Conservation (phyloP, 2,888 invertebrate species). For the Hetaerina titia region DNA sequence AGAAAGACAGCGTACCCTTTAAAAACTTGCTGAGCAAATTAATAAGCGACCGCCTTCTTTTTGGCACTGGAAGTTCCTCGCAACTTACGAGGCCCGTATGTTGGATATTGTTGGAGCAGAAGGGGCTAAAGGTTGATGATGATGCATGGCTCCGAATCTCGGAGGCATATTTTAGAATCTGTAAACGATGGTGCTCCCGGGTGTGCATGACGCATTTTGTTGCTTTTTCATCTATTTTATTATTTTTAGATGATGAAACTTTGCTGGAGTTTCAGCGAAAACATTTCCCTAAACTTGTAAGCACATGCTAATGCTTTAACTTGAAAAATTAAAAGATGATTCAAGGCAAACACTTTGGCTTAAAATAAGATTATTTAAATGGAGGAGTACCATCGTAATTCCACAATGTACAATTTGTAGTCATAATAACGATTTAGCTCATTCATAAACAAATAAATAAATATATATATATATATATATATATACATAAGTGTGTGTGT, state of each 20-base stretch:
- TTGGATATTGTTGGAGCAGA: background rate
- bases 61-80: background rate
- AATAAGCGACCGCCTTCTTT: background rate
- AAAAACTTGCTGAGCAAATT: conserved; percentile 14
- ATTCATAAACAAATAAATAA: no score
- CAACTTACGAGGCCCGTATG: background rate
- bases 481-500: no score
- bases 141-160: background rate
- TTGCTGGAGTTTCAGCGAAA: background rate
- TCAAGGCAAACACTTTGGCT: background rate
- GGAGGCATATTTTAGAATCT: background rate
- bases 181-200: background rate
- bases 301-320: background rate
- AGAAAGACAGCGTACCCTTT: background rate
- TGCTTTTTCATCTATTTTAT: background rate
- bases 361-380: no score
- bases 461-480: no score
- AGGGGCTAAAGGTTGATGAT: background rate
- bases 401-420: no score
- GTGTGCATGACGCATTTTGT: background rate
- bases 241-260: background rate
- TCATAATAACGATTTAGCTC: no score
- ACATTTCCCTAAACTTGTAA: background rate
- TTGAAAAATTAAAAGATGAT: background rate
- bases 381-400: no score